A percentile compares a stretch with the other conserved stretches of the same genome.
Conservation (phyloP, 2,113 vertebrate species). For the Stictonetta naevosa region DNA sequence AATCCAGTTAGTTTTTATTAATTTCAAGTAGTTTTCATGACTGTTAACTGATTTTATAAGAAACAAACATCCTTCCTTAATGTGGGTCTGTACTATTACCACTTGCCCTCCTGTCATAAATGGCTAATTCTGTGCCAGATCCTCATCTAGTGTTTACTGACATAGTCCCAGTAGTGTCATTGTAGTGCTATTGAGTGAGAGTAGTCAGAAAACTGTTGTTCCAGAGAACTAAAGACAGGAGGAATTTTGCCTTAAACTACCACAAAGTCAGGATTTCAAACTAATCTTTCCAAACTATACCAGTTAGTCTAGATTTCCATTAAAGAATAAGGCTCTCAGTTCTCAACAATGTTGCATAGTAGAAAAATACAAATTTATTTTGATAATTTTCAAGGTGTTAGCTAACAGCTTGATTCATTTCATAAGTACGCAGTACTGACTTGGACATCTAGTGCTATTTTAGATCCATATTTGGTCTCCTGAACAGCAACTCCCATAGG, state of each 20-base stretch:
- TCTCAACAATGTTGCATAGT: neutral
- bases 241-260: neutral
- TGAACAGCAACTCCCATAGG: neutral
- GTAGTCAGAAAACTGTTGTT: fast-evolving
- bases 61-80: conserved; percentile 52
- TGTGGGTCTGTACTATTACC: neutral
- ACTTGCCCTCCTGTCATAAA: neutral
- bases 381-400: neutral
- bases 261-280: neutral
- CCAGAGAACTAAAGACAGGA: neutral
- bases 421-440: no score
- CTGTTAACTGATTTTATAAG: conserved; percentile 66
- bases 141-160: neutral
- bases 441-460: neutral
- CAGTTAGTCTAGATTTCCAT: neutral
- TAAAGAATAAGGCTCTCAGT: neutral
- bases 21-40: conserved; percentile 66
- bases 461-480: neutral
- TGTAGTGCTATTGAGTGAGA: fast-evolving
- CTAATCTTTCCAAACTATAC: neutral
- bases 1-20: conserved; percentile 69
- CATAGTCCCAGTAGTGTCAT: neutral
- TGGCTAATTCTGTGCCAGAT: conserved; percentile 3
- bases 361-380: neutral
- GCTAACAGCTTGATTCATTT: neutral